phyloP scores from a whole-genome alignment of 2,113 vertebrate genomes.

The Heterotilapia buettikoferi region DNA sequence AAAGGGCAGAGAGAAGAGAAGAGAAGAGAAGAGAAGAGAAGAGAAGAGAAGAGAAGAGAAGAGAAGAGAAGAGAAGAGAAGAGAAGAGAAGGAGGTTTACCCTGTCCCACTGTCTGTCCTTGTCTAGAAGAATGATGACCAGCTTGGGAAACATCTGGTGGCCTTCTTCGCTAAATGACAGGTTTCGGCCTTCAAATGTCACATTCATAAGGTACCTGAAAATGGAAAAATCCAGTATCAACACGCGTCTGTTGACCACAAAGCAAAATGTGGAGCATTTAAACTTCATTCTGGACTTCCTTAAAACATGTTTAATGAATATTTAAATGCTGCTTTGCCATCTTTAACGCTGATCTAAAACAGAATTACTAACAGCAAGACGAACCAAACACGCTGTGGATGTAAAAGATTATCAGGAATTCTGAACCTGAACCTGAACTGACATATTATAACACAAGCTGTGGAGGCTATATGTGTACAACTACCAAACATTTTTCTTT shows the following conservation, averaged over 20 bases:
- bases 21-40: not conserved
- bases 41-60: not conserved
- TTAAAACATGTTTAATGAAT: not conserved
- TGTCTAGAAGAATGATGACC: conserved; percentile 96
- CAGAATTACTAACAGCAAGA: not conserved
- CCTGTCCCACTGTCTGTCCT: conserved; percentile 92
- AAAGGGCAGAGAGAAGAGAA: not conserved
- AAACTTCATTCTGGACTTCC: not conserved
- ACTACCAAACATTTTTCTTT: not conserved
- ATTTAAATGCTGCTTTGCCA: not conserved
- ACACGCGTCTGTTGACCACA: not conserved
- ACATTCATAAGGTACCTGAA: conserved; percentile 97
- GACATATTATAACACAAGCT: not conserved
- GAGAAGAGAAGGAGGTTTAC: conserved; percentile 29
- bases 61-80: not conserved
- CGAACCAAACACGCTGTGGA: not conserved
- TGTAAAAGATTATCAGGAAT: not conserved
- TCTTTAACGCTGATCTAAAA: not conserved
- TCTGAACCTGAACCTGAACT: not conserved
- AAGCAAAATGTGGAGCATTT: not conserved
- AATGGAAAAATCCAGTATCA: conserved; percentile 21
- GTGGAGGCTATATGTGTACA: not conserved
- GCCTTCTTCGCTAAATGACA: conserved; percentile 96
- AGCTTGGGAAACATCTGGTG: conserved; percentile 99
- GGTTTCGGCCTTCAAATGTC: conserved; percentile 96